Evolutionary conservation across 2,888 invertebrate genomes (phyloP), one percentile per base, ranked within the genome.

Genomic region (Synanthedon tipuliformis): DNA sequence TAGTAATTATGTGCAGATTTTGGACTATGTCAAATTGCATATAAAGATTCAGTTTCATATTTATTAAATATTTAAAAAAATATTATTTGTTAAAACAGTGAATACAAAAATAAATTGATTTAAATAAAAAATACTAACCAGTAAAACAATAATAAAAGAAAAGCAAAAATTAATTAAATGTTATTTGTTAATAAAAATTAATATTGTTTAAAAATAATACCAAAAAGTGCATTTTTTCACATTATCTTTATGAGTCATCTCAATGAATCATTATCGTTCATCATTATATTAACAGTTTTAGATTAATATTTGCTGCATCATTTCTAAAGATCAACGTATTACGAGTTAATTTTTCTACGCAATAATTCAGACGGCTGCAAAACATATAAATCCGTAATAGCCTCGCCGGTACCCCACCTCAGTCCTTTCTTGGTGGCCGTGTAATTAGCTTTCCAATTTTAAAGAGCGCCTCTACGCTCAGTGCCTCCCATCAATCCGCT

Each of bases 361-460:
- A 34, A 34, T 34, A 34, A 10, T 34, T 34, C 34, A 34, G 34
- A 34, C 34, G 8, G 34, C 34, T 34, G 2, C 34, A 34, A 49
- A 23, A 12, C 49, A 49, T 12, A 49, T 49, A 49, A 49, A 23
- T 10, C 23, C 12, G 12, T 49, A 49, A 49, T 49, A 45, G 71
- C 73, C 70, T 71, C 67, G 67, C 68, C 66, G 68, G 72, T 70
- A 69, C 73, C 70, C 72, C 66, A 62, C 63, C 62, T 66, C 60
- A 61, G 66, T 59, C 59, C 56, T 61, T 63, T 61, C 69, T 71
- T 68, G 68, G 69, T 70, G 67, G 69, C 69, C 67, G 68, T 73
- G 78, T 84, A 82, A 86, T 86, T 87, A 86, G 84, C 81, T 84
- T 81, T 72, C 73, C 70, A 75, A 81, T 81, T 82, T 81, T 81